Conservation (phyloP, 2,797 vertebrate genomes). For the Syndactyla subalaris region DNA sequence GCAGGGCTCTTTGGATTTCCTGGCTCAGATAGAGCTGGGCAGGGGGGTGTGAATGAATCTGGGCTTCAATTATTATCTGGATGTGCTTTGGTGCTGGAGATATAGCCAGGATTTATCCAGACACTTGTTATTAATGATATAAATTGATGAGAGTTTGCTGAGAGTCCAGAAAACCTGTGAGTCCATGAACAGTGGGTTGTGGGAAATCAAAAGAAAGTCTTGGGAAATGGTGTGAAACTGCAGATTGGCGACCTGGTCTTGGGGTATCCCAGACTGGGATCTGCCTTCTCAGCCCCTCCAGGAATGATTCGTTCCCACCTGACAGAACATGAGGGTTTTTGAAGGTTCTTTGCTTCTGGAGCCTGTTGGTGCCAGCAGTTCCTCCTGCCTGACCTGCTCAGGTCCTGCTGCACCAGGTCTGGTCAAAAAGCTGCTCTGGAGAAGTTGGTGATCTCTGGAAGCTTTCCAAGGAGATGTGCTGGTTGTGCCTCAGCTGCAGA, state of each 20-base stretch:
- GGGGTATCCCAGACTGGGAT: not conserved
- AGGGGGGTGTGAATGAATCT: not conserved
- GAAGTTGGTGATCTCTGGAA: not conserved
- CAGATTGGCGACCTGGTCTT: not conserved
- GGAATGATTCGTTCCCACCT: not conserved
- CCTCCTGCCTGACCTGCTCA: not conserved
- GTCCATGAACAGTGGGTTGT: not conserved
- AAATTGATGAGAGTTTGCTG: not conserved
- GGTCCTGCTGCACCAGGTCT: not conserved
- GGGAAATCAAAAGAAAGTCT: not conserved
- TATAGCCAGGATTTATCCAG: not conserved
- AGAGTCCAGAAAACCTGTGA: not conserved
- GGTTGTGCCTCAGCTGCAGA: not conserved
- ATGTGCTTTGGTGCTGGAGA: not conserved
- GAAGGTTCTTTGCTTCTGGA: not conserved
- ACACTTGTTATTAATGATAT: not conserved
- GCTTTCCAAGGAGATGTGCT: not conserved
- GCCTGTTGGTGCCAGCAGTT: not conserved
- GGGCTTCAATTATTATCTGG: not conserved
- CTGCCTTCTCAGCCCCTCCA: not conserved
- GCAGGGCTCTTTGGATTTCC: not conserved
- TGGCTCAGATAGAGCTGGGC: not conserved
- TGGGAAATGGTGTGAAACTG: not conserved
- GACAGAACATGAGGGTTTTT: rapidly evolving
- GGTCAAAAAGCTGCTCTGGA: not conserved